Conservation (phyloP, 2,113 vertebrate species). For the Microtus pennsylvanicus region DNA sequence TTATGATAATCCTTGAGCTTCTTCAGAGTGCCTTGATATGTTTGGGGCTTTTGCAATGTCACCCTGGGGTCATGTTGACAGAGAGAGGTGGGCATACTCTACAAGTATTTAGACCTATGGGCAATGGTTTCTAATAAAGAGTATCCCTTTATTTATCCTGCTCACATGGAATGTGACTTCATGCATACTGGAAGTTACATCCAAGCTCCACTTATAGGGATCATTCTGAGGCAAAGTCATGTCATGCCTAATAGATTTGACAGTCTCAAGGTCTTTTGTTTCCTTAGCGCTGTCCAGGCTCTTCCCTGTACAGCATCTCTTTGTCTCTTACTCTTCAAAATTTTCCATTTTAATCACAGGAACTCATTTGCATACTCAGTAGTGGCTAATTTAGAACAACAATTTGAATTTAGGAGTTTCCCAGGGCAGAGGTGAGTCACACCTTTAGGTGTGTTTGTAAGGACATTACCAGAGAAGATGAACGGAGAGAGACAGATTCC, state of each 20-base stretch:
- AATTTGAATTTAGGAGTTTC: not conserved
- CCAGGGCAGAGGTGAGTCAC: not conserved
- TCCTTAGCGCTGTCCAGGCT: not conserved
- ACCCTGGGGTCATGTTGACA: not conserved
- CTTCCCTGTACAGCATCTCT: not conserved
- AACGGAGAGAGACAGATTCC: not conserved
- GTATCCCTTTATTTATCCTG: not conserved
- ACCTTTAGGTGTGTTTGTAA: not conserved
- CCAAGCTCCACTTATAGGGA: not conserved
- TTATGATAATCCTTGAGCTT: constrained; percentile 25
- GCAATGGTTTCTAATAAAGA: not conserved
- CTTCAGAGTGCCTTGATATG: not conserved
- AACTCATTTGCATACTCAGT: not conserved
- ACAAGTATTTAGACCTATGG: not conserved
- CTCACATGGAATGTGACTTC: not conserved
- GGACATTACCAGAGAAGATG: not conserved
- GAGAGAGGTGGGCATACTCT: not conserved
- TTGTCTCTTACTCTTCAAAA: not conserved
- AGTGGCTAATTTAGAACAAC: not conserved
- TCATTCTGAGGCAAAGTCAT: not conserved
- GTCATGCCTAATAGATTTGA: not conserved
- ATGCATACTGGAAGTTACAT: not conserved
- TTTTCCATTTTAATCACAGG: not conserved
- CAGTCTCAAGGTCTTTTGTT: not conserved
- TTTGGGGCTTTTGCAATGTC: constrained; percentile 22